Evolutionary conservation across 2,797 vertebrate species (phyloP).

Genomic region (Melanotaenia maccullochi): DNA sequence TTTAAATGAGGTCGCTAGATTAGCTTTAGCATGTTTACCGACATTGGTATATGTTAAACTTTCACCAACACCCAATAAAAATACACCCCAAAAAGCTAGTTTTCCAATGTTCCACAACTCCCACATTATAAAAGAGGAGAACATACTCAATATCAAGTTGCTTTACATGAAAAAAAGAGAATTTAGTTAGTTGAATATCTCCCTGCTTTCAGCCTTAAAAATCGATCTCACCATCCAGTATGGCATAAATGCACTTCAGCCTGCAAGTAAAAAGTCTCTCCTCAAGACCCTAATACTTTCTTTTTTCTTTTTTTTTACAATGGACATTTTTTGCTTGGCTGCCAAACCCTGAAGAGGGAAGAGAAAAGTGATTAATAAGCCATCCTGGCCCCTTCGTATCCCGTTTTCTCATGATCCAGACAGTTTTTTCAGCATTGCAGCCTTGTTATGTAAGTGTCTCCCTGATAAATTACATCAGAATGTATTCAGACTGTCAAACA

Average conservation of each 20-base stretch:
- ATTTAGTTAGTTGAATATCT: not conserved
- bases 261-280: slow-evolving; percentile 15
- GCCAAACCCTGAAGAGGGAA: slow-evolving; percentile 27
- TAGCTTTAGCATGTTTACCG: not conserved
- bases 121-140: not conserved
- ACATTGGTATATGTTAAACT: not conserved
- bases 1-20: not conserved
- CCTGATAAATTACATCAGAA: slow-evolving; percentile 50
- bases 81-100: not conserved
- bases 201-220: not conserved
- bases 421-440: slow-evolving; percentile 57
- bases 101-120: not conserved
- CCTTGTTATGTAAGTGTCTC: slow-evolving; percentile 59
- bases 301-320: slow-evolving; percentile 3
- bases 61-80: not conserved
- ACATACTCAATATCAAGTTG: not conserved
- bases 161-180: not conserved
- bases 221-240: not conserved
- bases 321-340: slow-evolving; percentile 23
- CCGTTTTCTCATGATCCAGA: slow-evolving; percentile 62
- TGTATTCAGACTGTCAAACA: slow-evolving; percentile 65
- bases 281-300: not conserved
- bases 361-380: slow-evolving; percentile 50
- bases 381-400: slow-evolving; percentile 30
- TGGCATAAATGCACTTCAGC: slow-evolving; percentile 2